Conservation (phyloP, 2,113 vertebrate genomes). For the mouse (Mus musculus) region GRCm39 chr16:70703501-70704000, state of each 20-base stretch:
- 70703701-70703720: not conserved
- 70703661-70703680: not conserved
- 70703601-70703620: not conserved
- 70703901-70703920: constrained; percentile 40
- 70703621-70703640: not conserved
- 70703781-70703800: not conserved
- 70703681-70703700: constrained; percentile 4
- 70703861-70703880: not conserved
- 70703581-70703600: not conserved
- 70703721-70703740: not conserved
- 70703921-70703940: constrained; percentile 6
- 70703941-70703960: not conserved
- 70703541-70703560: not conserved
- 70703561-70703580: not conserved
- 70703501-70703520: not conserved
- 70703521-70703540: not conserved
- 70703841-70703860: not conserved
- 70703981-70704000: not conserved
- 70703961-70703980: not conserved
- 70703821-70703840: not conserved
- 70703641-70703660: not conserved
- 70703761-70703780: not conserved
- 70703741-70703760: not conserved
- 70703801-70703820: constrained; percentile 34
- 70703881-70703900: constrained; percentile 16